Evolutionary conservation across 2,888 invertebrate species (phyloP).

Genomic region (Serripes groenlandicus): DNA sequence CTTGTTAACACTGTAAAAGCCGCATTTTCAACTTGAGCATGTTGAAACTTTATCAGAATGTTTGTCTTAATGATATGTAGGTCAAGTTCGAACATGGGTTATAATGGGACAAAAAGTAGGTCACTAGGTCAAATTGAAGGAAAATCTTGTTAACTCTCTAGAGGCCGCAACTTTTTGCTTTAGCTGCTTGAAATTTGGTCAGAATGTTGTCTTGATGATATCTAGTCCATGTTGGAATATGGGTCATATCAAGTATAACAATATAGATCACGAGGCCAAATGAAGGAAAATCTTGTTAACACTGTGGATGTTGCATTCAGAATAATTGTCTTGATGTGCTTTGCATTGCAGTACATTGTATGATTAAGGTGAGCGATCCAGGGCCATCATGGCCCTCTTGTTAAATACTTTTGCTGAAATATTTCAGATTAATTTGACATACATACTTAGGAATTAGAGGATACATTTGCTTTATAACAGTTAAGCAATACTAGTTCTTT

Average conservation of each 20-base stretch:
- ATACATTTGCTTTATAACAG: no score
- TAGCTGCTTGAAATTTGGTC: not conserved
- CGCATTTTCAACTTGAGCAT: not conserved
- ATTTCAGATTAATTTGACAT: no score
- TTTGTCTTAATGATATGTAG: not conserved
- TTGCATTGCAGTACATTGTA: no score
- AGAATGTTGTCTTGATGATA: not conserved
- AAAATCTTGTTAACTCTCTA: not conserved
- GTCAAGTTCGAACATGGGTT: not conserved
- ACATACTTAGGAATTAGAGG: no score
- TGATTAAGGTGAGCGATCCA: no score
- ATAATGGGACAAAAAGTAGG: not conserved
- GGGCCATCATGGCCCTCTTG: no score
- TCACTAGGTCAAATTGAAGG: not conserved
- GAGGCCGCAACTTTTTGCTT: not conserved
- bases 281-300: not conserved
- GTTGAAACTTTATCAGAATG: not conserved
- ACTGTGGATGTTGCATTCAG: not conserved
- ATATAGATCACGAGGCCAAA: not conserved
- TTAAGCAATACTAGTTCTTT: no score
- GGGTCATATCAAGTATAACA: not conserved
- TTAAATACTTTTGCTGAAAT: no score
- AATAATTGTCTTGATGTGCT: no score
- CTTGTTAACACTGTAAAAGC: not conserved
- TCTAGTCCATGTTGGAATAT: not conserved